Evolutionary conservation across 2,888 invertebrate species (phyloP).

Genomic region (Polydrusus tereticollis): DNA sequence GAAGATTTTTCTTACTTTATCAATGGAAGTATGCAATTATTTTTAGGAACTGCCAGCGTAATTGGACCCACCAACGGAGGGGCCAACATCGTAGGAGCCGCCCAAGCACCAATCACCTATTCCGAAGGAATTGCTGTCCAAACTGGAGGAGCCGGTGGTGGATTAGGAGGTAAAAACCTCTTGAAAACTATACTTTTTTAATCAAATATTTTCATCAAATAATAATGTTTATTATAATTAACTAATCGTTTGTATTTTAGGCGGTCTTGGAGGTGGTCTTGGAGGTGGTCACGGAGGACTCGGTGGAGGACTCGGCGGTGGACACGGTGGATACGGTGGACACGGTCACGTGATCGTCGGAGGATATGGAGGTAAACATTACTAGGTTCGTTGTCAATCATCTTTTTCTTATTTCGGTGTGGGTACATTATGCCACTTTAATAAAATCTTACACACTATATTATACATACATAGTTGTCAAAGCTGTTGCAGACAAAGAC

Average conservation of each 20-base stretch:
- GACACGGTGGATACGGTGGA: slow-evolving; percentile 43
- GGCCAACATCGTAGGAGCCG: slow-evolving; percentile 48
- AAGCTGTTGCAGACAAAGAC: too few relatives aligned
- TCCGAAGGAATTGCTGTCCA: slow-evolving; percentile 49
- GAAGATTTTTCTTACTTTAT: background rate
- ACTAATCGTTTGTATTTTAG: slow-evolving; percentile 38
- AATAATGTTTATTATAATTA: background rate
- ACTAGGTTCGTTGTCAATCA: slow-evolving; percentile 49
- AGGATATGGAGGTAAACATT: slow-evolving; percentile 49
- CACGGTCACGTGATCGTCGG: slow-evolving; percentile 22
- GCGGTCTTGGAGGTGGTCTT: slow-evolving; percentile 50
- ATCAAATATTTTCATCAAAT: background rate
- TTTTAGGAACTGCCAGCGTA: slow-evolving; percentile 48
- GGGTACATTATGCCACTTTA: background rate
- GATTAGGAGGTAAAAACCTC: slow-evolving; percentile 22
- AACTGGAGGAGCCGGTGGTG: slow-evolving; percentile 48
- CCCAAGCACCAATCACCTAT: slow-evolving; percentile 47
- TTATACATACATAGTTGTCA: too few relatives aligned
- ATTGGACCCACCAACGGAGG: slow-evolving; percentile 50
- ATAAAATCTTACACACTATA: background rate
- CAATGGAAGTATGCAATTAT: background rate
- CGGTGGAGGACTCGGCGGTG: slow-evolving; percentile 42
- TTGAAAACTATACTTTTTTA: background rate
- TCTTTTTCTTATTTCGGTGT: slow-evolving; percentile 40
- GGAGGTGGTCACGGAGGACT: slow-evolving; percentile 41